phyloP scores from a whole-genome alignment of 2,888 invertebrate genomes.

The Dusona sp. region DNA sequence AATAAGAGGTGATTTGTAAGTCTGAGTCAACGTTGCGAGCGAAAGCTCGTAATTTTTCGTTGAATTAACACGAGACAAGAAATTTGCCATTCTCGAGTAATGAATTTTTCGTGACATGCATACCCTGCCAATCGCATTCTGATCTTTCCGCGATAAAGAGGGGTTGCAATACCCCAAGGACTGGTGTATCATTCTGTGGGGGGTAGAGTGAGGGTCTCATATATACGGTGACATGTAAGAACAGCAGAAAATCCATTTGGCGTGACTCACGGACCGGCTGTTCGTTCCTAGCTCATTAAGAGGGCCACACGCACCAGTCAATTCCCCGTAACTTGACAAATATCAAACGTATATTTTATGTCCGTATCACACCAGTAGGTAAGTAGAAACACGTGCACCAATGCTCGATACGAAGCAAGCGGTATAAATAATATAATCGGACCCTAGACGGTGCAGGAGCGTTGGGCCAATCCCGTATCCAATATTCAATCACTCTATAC shows the following conservation, averaged over 20 bases:
- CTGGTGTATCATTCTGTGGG: constrained; percentile 41
- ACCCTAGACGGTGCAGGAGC: neutral
- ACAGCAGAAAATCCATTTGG: constrained; percentile 61
- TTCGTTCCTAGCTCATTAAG: constrained; percentile 77
- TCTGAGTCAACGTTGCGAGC: neutral
- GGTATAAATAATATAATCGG: constrained; percentile 3
- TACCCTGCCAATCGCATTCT: constrained; percentile 31
- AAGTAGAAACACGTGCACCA: constrained; percentile 18
- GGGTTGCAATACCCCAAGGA: constrained; percentile 53
- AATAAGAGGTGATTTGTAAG: neutral
- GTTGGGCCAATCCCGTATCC: neutral
- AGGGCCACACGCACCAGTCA: constrained; percentile 71
- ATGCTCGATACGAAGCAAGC: neutral
- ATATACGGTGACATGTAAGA: constrained; percentile 68
- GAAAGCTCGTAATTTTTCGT: constrained; percentile 26
- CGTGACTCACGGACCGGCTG: constrained; percentile 80
- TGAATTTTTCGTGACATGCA: constrained; percentile 49
- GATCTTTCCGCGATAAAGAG: constrained; percentile 51
- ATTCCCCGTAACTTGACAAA: constrained; percentile 72
- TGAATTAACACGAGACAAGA: constrained; percentile 24
- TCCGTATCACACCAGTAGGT: constrained; percentile 29
- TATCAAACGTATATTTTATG: constrained; percentile 69
- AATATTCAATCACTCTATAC: neutral
- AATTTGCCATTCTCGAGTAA: constrained; percentile 36
- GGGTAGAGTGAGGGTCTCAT: constrained; percentile 36